Evolutionary conservation across 1,140 invertebrate species (phyloP).

Genomic region (Euura lappo): DNA sequence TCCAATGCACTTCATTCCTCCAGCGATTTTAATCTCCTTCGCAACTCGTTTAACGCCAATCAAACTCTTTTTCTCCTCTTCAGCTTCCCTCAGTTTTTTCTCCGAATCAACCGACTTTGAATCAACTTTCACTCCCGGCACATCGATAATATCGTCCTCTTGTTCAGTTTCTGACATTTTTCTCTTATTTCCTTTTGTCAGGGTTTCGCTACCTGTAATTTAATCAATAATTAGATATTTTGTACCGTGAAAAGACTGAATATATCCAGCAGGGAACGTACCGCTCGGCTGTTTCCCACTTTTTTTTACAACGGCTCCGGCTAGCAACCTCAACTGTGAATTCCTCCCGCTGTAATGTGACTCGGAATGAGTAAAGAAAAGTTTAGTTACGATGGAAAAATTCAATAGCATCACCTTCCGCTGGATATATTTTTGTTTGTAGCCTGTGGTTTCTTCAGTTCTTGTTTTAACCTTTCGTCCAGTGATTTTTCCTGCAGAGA

Average conservation of each 20-base stretch:
- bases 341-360: conserved; percentile 42
- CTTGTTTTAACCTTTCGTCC: conserved; percentile 68
- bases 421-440: conserved; percentile 42
- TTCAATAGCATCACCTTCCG: conserved; percentile 39
- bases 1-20: conserved; percentile 71
- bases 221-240: conserved; percentile 16
- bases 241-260: conserved; percentile 33
- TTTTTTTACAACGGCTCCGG: conserved; percentile 68
- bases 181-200: conserved; percentile 59
- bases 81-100: conserved; percentile 33
- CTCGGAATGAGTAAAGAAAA: conserved; percentile 13
- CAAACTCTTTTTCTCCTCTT: conserved; percentile 30
- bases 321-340: conserved; percentile 66
- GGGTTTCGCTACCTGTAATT: conserved; percentile 42
- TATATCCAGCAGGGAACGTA: conserved; percentile 30
- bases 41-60: conserved; percentile 11
- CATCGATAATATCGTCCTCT: conserved; percentile 39
- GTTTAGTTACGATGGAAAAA: neutral
- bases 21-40: conserved; percentile 11
- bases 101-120: conserved; percentile 23
- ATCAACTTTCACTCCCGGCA: conserved; percentile 10
- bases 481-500: conserved; percentile 76
- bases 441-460: conserved; percentile 57
- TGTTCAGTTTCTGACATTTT: conserved; percentile 65
- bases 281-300: conserved; percentile 59